phyloP scores from a whole-genome alignment of 2,888 invertebrate species.

The Diadegma fenestrale region DNA sequence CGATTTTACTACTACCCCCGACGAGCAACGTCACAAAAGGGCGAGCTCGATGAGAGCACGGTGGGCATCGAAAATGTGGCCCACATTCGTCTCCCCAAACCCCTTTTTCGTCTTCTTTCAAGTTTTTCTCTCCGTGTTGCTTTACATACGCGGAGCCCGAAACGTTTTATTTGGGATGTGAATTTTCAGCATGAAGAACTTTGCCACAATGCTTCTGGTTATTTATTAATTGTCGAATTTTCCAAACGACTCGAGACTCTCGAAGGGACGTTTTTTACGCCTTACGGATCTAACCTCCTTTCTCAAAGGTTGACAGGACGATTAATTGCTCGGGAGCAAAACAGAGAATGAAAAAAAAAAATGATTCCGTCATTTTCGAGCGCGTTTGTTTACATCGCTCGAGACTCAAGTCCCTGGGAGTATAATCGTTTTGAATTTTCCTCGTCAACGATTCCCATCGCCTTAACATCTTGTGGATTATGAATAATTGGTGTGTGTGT shows the following conservation, averaged over 20 bases:
- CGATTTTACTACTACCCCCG: conserved; percentile 81
- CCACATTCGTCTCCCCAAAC: conserved; percentile 54
- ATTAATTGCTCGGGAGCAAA: conserved; percentile 65
- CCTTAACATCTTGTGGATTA: conserved; percentile 72
- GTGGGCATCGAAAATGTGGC: conserved; percentile 68
- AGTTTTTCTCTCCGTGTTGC: not conserved
- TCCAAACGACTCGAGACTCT: conserved; percentile 71
- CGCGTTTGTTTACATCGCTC: not conserved
- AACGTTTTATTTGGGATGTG: conserved; percentile 46
- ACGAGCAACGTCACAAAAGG: conserved; percentile 75
- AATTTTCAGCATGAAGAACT: conserved; percentile 26
- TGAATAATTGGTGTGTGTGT: conserved; percentile 74
- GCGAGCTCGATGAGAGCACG: conserved; percentile 64
- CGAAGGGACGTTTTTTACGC: conserved; percentile 31
- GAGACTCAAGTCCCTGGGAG: not conserved
- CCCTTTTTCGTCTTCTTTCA: conserved; percentile 34
- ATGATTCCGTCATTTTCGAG: not conserved
- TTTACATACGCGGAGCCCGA: conserved; percentile 35
- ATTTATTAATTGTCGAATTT: conserved; percentile 83
- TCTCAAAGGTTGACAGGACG: conserved; percentile 21
- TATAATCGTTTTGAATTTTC: conserved; percentile 17
- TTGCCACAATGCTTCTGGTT: conserved; percentile 68
- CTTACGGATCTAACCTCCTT: conserved; percentile 13
- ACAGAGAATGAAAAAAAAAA: not conserved
- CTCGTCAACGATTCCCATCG: conserved; percentile 66